Base-by-base conservation (phyloP, 2,113 vertebrate species). In the Cricetomys ansorgei region DNA sequence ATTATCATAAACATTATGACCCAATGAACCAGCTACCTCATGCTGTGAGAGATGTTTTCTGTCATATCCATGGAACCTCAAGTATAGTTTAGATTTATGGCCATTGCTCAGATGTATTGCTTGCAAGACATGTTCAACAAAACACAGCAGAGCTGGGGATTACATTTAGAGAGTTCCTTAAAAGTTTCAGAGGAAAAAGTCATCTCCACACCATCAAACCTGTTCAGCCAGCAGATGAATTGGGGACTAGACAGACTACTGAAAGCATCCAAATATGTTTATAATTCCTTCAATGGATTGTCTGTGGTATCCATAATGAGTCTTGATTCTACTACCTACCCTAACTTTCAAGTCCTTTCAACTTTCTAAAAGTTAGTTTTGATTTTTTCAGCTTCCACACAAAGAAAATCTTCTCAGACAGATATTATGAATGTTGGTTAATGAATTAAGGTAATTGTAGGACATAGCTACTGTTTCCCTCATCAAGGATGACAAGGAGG, bases 141-240 rank as follows among this genome's bases (percentile, higher is more conserved):
- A 84, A 70, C 48, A 45, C 45, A 86, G 40, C 75, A 91, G 19
- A 37, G 2, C 3, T 92, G 43, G 50, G 96, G 62, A 91, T 96
- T 77, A 94, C 92, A 94, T 79, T 37, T 50, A 77, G 53, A 57
- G 37, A 85, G 11, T 59, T 75, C 55, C 45, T 91, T 81, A 88
- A 70, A 70, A 70, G 45, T 48, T 23, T 70, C 34, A 87, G 37
- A 95, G 62, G 84, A 89, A 93, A 83, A 92, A 94, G 81, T 40
- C 21, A 89, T 93, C 88, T 87, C 72, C 21, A 88, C 45, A 73
- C 40, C n/a, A 2, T 76, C 89, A 73, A 92, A 88, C 10, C 4
- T 76, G 7, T 15, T 72, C 40, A 94, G 7, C 27, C 19, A 90
- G 65, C 65, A 95, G 34, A 53, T 88, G 91, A 96, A 85, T 57